Evolutionary conservation across 1,140 invertebrate genomes (phyloP).

Genomic region (Pseudomyrmex sp.): DNA sequence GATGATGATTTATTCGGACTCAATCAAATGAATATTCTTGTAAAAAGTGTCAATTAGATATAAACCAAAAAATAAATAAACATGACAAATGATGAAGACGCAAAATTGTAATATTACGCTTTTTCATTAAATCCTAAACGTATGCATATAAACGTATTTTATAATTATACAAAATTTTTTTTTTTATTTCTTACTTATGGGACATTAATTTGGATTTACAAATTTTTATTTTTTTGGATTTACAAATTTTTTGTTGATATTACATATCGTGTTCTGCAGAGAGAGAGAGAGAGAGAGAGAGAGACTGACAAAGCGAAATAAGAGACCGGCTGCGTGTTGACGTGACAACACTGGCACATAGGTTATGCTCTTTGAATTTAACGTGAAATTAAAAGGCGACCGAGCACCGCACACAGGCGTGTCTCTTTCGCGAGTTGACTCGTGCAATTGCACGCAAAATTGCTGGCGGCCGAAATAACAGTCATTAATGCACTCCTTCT

Average conservation of each 20-base stretch:
- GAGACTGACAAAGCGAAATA: neutral
- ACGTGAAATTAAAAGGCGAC: constrained; percentile 51
- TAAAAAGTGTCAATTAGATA: too few relatives aligned
- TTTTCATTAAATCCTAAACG: too few relatives aligned
- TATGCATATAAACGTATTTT: too few relatives aligned
- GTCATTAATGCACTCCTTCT: constrained; percentile 49
- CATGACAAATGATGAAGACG: too few relatives aligned
- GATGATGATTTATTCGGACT: too few relatives aligned
- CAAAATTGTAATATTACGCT: too few relatives aligned
- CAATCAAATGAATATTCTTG: too few relatives aligned
- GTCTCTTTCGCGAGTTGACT: constrained; percentile 38
- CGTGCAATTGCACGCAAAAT: constrained; percentile 48
- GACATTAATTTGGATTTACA: neutral
- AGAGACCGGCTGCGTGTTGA: neutral
- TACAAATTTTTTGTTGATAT: neutral
- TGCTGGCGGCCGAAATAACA: constrained; percentile 47
- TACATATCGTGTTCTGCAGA: neutral
- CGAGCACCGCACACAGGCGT: constrained; percentile 22
- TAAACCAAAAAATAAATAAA: too few relatives aligned
- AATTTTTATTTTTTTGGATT: neutral
- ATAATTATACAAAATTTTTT: too few relatives aligned
- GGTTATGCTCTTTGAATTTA: constrained; percentile 33
- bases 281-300: too few relatives aligned
- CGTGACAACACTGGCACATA: neutral
- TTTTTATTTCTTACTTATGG: too few relatives aligned